Base-by-base conservation (phyloP, 2,888 invertebrate species). In the Aquatica leii region DNA sequence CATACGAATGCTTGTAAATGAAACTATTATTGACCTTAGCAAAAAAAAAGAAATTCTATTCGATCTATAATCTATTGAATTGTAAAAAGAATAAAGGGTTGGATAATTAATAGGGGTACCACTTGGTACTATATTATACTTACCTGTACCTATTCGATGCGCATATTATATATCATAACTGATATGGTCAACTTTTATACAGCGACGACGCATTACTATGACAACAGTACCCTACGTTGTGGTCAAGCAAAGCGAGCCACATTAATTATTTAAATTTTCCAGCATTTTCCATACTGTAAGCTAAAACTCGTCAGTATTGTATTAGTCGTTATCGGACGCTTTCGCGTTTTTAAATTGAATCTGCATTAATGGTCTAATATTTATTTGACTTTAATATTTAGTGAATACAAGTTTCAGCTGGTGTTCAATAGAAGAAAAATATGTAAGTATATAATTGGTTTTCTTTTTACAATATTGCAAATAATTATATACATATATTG, bases 191-290 rank as follows among this genome's bases (percentile, higher is more conserved):
- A 62, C 58, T 61, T 62, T 50, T 17, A 20, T 20, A 70, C 66
- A 69, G 72, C 73, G 76, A 69, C 77, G 76, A 73, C 76, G 74
- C 74, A 73, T 74, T 71, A 59, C 78, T 75, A 75, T 77, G 73
- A 74, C 67, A 67, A 74, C 75, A 64, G 56, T 59, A 65, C 72
- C 76, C 76, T 70, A 72, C 74, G 72, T 70, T 71, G 72, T 76
- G 73, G 75, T 73, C 71, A 65, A 67, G 64, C 65, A 67, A 68
- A 67, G 67, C 61, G 67, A 68, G 67, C 65, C 67, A 73, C 71
- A 78, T 80, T 75, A 80, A 80, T 80, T 79, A 80, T 80, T 80
- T 73, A 80, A 77, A 77, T 71, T 72, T 73, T 73, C 74, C 69
- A 72, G 73, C 76, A 73, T 78, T 78, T 78, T 76, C 76, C 75